A percentile compares a stretch with the other conserved stretches of the same genome.
Evolutionary conservation across 1,140 invertebrate species (phyloP).

Genomic region (Danaus melanippus): DNA sequence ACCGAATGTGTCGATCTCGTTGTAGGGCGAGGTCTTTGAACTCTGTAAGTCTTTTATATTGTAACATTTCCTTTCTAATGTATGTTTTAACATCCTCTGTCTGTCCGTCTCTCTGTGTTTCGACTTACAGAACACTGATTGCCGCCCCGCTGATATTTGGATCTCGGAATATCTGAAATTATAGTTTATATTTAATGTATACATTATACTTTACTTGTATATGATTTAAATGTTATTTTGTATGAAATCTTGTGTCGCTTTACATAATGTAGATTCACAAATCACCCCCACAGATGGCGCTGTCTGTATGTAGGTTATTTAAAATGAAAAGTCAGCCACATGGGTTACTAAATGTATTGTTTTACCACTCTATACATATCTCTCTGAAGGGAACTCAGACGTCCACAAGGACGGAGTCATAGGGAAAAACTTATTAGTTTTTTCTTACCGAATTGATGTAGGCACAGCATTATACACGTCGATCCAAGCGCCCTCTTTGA

Average conservation of each 20-base stretch:
- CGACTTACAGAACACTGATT: conserved; percentile 39
- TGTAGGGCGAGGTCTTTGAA: conserved; percentile 37
- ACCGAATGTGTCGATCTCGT: conserved; percentile 57
- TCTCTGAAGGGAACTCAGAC: too few relatives aligned
- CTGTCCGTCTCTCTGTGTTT: conserved; percentile 32
- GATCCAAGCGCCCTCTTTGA: conserved; percentile 73
- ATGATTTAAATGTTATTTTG: too few relatives aligned
- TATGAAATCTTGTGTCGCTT: too few relatives aligned
- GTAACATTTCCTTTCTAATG: conserved; percentile 38
- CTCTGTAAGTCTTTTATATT: conserved; percentile 42
- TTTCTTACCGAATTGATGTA: conserved; percentile 46
- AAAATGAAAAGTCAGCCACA: too few relatives aligned
- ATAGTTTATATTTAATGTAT: conserved; percentile 40
- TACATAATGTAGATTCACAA: too few relatives aligned
- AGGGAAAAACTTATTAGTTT: too few relatives aligned
- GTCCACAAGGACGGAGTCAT: too few relatives aligned
- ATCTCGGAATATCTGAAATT: conserved; percentile 69
- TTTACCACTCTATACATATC: too few relatives aligned
- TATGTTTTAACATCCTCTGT: conserved; percentile 21
- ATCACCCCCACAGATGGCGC: too few relatives aligned
- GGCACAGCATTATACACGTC: conserved; percentile 56
- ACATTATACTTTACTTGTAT: too few relatives aligned
- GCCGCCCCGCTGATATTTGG: conserved; percentile 52
- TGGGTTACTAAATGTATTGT: too few relatives aligned
- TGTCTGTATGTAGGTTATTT: too few relatives aligned